phyloP scores from a whole-genome alignment of 2,797 vertebrate species.

The Bradypodion ventrale region DNA sequence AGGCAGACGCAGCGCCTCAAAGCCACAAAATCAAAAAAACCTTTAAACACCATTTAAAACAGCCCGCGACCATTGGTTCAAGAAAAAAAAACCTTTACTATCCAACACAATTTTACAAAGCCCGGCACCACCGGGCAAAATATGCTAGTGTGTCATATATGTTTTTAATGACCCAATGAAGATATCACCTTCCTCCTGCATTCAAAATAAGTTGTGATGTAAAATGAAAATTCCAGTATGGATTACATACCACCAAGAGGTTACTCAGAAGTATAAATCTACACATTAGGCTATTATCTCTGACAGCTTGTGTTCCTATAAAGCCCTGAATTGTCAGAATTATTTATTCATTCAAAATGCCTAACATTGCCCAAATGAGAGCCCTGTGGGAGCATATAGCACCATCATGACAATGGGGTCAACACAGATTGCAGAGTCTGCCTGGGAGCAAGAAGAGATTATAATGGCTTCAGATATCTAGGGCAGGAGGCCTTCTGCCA shows the following conservation, averaged over 20 bases:
- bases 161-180: no score
- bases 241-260: neutral
- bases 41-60: no score
- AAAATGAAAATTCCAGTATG: neutral
- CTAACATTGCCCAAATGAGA: slow-evolving; percentile 9
- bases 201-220: neutral
- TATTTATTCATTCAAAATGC: slow-evolving; percentile 14
- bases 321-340: slow-evolving; percentile 17
- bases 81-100: no score
- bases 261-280: neutral
- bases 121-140: no score
- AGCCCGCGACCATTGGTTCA: no score
- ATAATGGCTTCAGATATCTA: slow-evolving; percentile 9
- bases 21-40: no score
- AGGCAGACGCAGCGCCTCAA: no score
- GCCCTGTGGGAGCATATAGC: neutral
- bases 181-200: no score
- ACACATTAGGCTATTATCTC: neutral
- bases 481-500: slow-evolving; percentile 2
- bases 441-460: neutral
- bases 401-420: slow-evolving; percentile 1
- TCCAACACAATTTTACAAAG: no score
- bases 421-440: neutral
- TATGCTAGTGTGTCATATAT: no score
- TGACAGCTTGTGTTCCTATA: neutral